Conservation (phyloP, 2,888 invertebrate species). For the Monopis laevigella region DNA sequence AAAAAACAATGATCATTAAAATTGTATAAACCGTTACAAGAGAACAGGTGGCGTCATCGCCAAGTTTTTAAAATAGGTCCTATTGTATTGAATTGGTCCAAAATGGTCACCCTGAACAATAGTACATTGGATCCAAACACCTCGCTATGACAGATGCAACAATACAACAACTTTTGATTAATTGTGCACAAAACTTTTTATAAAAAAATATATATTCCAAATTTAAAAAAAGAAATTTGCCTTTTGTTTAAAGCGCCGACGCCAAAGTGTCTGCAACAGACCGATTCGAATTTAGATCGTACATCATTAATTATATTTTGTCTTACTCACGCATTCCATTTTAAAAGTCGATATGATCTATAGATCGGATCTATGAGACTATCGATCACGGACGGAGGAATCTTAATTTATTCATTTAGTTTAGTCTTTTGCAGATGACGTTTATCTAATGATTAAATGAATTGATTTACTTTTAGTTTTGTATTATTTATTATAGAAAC, state of each 20-base stretch:
- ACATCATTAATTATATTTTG: constrained; percentile 67
- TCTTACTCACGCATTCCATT: constrained; percentile 68
- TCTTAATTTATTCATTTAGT: constrained; percentile 64
- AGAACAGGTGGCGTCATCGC: constrained; percentile 50
- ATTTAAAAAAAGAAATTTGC: constrained; percentile 52
- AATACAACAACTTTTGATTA: constrained; percentile 54
- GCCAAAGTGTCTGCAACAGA: constrained; percentile 63
- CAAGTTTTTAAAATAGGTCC: neutral
- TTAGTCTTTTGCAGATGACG: constrained; percentile 56
- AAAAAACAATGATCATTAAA: constrained; percentile 6
- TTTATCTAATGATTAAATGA: too few relatives aligned
- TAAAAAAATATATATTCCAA: constrained; percentile 38
- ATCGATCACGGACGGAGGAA: constrained; percentile 62
- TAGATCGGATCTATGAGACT: constrained; percentile 62
- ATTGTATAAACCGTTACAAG: constrained; percentile 22
- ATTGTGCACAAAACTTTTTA: constrained; percentile 37
- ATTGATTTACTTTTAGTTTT: too few relatives aligned
- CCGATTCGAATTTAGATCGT: constrained; percentile 59
- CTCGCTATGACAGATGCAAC: constrained; percentile 48
- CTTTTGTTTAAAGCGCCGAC: constrained; percentile 62
- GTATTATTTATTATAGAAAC: too few relatives aligned
- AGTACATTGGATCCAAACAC: constrained; percentile 25
- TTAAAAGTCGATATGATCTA: constrained; percentile 63
- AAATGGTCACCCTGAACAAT: constrained; percentile 35
- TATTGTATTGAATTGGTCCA: neutral